Base-by-base conservation (phyloP, 2,113 vertebrate species). In the Muntiacus reevesi region DNA sequence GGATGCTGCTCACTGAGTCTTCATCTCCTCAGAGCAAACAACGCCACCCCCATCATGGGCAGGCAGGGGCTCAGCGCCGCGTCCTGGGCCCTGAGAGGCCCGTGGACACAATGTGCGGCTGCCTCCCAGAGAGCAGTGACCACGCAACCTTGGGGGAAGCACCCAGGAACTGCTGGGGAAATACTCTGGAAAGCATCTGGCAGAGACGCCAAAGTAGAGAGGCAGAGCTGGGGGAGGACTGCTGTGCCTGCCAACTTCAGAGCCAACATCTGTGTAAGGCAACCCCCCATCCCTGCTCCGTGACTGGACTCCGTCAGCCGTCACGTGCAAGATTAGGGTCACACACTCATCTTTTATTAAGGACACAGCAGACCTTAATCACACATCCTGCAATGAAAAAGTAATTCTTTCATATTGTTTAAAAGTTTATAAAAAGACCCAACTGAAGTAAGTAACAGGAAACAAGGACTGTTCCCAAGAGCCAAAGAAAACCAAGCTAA, bases 1-100 rank as follows among this genome's bases (percentile, higher is more conserved):
- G 47, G 40, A 25, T 59, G 96, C 94, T 64, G 97, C 82, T 64
- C 78, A 54, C 11, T 17, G 54, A 95, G 78, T 85, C 59, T 88
- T 64, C 43, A 4, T 62, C 85, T 64, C 57, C 23, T 45, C 50
- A 43, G 13, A 93, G 87, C 17, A 57, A 81, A 47, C 60, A 33
- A 12, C 12, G 12, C 47, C 47, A 3, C 47, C 47, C 91, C 64
- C 16, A 7, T 16, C 4, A 1, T 6, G 16, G 33, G 52, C 36
- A 47, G 12, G n/a, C 1, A 1, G 21, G 12, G 52, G 36, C 36
- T 30, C 6, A 0, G n/a, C 17, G 62, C 57, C 14, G 1, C 13
- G 23, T 27, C 76, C 55, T 25, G 7, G 55, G 81, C 87, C 81
- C 54, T 16, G 55, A 50, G 87, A 64, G 33, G 43, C 86, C 57